A percentile compares a stretch with the other conserved stretches of the same genome.
These are phyloP conservation scores for Syngnathus acus DNA, from an alignment of 2,797 vertebrate genomes.

Conservation along the genomic window DNA sequence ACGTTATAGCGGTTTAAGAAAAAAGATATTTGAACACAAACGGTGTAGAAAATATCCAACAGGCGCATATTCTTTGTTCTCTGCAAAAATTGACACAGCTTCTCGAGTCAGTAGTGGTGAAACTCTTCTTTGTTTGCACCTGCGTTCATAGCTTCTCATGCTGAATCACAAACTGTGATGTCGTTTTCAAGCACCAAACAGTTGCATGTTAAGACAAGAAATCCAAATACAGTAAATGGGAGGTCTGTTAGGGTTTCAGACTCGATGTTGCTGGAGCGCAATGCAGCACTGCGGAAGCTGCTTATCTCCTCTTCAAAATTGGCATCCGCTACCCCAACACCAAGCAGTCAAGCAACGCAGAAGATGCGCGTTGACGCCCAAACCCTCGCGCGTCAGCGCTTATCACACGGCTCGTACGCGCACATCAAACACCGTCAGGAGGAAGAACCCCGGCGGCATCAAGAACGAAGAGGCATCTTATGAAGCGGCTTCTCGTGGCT, in stretches of 20 bases:
- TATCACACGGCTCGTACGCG: background rate
- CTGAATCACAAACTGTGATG: no score
- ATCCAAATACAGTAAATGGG: no score
- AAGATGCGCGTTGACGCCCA: background rate
- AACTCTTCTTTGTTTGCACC: no score
- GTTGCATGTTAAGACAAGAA: no score
- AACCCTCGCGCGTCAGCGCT: background rate
- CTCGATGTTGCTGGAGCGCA: background rate
- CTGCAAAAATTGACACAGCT: no score
- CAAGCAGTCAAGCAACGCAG: background rate
- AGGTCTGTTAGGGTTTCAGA: background rate
- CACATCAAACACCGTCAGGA: constrained; percentile 1
- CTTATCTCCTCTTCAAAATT: background rate
- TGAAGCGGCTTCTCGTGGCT: background rate
- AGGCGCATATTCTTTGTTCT: no score
- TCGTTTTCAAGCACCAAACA: no score
- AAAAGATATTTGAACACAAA: no score
- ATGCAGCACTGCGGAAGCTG: background rate
- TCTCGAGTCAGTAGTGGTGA: no score
- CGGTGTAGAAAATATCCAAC: no score
- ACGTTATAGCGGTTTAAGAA: no score
- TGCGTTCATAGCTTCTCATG: no score
- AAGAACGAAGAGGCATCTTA: background rate
- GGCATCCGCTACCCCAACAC: background rate
- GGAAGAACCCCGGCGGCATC: background rate